phyloP scores from a whole-genome alignment of 2,113 vertebrate species.

The Rhinoderma darwinii region DNA sequence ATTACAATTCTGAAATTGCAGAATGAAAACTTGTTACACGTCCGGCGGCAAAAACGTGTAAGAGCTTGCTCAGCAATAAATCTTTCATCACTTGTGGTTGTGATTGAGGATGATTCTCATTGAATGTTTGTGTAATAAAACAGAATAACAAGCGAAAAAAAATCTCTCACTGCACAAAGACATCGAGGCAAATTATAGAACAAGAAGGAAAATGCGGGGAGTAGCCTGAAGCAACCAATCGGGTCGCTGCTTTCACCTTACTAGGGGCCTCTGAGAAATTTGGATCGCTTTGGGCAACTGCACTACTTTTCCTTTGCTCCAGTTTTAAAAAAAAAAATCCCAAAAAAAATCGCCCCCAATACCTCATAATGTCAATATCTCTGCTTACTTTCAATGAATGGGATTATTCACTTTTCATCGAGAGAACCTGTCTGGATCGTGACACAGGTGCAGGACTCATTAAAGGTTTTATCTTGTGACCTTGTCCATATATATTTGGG shows the following conservation, averaged over 20 bases:
- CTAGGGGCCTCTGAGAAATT: too few relatives aligned
- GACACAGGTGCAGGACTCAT: too few relatives aligned
- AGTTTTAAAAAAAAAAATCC: too few relatives aligned
- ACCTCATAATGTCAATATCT: too few relatives aligned
- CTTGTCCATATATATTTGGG: too few relatives aligned
- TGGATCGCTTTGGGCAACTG: too few relatives aligned
- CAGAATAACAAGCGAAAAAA: not conserved
- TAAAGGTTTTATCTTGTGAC: too few relatives aligned
- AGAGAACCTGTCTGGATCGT: too few relatives aligned
- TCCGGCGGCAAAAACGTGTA: conserved; percentile 14
- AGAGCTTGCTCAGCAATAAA: not conserved
- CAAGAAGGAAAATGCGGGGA: not conserved
- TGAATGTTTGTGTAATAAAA: not conserved
- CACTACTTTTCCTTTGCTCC: too few relatives aligned
- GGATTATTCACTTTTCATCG: too few relatives aligned
- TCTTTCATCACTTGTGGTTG: conserved; percentile 7
- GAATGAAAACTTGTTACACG: conserved; percentile 2
- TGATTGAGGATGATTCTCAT: not conserved
- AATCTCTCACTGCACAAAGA: not conserved
- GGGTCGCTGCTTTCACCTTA: not conserved
- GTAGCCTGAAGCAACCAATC: not conserved
- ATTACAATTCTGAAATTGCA: not conserved
- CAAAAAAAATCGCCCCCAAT: too few relatives aligned
- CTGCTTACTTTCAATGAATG: too few relatives aligned
- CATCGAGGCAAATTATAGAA: not conserved